Evolutionary conservation across 2,888 invertebrate species (phyloP), one percentile per base, ranked within the genome.

Genomic region (Melinaea menophilus): DNA sequence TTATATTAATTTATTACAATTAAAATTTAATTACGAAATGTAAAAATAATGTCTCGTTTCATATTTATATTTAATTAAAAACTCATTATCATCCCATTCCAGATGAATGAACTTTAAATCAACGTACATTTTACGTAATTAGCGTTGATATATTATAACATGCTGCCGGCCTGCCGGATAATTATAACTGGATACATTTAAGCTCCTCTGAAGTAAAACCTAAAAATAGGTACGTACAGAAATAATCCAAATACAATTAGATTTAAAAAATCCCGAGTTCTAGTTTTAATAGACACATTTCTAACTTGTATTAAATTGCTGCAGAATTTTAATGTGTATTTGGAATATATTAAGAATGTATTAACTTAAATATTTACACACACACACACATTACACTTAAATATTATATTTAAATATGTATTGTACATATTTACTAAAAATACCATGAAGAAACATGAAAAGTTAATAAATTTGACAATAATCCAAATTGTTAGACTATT

Each of bases 91-190:
- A 51, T 31, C 51, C 9, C 9, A 31, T 51, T 51, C 31, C 51
- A 51, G 51, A 51, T 51, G 51, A 51, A 51, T 51, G 51, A 31
- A 51, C 51, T 51, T 51, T 51, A 51, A 51, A 51, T 51, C 51
- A 51, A 51, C 51, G 31, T 51, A 51, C 51, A 51, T 51, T 51
- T 51, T 51, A 51, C 51, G 51, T 51, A 51, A 51, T 51, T 51
- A 51, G n/a, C 51, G 51, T 11, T 51, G 51, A 51, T 51, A 31
- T 51, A 51, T 51, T 51, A 51, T 51, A 51, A 51, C n/a, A 48
- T 51, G 51, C 31, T 51, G n/a, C 51, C 51, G 31, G 31, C 51
- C 51, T 31, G 31, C 51, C 11, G 51, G 22, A 51, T 51, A 51
- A 51, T 51, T 51, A 51, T 31, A 22, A 51, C 51, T 51, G 51